Percentiles rank a stretch among this genome's conserved stretches.
These are phyloP conservation scores for Zonotrichia leucophrys DNA, from an alignment of 2,113 vertebrate species.

Conservation along the genomic window DNA sequence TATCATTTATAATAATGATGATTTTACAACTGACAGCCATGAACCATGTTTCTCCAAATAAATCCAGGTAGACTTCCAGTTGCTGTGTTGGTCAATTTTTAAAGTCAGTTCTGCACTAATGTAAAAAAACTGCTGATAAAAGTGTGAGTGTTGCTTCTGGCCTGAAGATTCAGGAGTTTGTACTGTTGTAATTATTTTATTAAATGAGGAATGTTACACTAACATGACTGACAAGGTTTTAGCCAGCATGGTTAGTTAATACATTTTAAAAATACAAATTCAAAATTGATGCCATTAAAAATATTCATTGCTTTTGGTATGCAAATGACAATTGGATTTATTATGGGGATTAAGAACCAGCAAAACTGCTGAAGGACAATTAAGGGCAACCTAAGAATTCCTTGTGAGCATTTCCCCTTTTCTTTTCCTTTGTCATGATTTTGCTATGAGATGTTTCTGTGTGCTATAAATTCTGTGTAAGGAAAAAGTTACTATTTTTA, in stretches of 20 bases:
- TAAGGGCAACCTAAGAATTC: slow-evolving; percentile 39
- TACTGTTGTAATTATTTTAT: slow-evolving; percentile 43
- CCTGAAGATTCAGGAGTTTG: slow-evolving; percentile 32
- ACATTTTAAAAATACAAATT: slow-evolving; percentile 21
- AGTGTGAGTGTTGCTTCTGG: slow-evolving; percentile 33
- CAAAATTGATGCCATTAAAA: slow-evolving; percentile 31
- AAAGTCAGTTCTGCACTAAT: slow-evolving; percentile 60
- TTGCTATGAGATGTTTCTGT: slow-evolving; percentile 60
- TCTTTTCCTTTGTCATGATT: slow-evolving; percentile 16
- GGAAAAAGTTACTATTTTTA: slow-evolving; percentile 71
- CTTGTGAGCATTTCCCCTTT: slow-evolving; percentile 11
- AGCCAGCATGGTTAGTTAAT: slow-evolving; percentile 33
- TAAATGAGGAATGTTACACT: slow-evolving; percentile 33
- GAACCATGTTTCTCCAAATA: slow-evolving; percentile 54
- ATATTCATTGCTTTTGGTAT: slow-evolving; percentile 36
- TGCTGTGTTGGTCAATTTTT: slow-evolving; percentile 62
- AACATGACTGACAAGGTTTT: slow-evolving; percentile 34
- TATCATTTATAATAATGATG: slow-evolving; percentile 57
- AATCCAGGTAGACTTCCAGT: slow-evolving; percentile 57
- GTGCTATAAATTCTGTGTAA: slow-evolving; percentile 65
- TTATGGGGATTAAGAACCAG: slow-evolving; percentile 56
- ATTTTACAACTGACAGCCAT: slow-evolving; percentile 39
- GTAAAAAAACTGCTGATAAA: slow-evolving; percentile 54
- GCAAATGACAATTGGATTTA: slow-evolving; percentile 56
- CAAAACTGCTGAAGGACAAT: slow-evolving; percentile 54